phyloP scores from a whole-genome alignment of 2,113 vertebrate species.

The Chlorodrepanis virens region DNA sequence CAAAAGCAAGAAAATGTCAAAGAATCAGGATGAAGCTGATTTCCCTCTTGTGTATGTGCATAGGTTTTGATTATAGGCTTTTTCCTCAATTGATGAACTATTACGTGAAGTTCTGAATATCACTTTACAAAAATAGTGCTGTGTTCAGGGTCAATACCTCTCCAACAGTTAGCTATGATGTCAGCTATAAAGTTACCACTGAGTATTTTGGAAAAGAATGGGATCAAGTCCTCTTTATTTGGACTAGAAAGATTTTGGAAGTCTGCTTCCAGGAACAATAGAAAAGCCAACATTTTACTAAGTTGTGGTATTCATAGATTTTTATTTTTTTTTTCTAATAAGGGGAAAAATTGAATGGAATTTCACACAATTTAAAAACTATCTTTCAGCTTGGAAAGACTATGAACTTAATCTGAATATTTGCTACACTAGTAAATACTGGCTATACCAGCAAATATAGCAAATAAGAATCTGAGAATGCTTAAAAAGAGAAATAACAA shows the following conservation, averaged over 20 bases:
- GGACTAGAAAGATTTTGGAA: background rate
- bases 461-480: background rate
- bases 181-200: background rate
- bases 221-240: background rate
- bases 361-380: background rate
- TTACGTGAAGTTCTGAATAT: conserved; percentile 17
- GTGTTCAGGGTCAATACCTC: background rate
- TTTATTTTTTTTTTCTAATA: background rate
- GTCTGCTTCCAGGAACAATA: background rate
- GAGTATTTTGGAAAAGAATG: background rate
- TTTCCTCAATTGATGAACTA: conserved; percentile 40
- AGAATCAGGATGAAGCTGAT: conserved; percentile 54
- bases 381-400: background rate
- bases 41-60: conserved; percentile 50
- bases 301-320: background rate
- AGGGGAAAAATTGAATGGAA: background rate
- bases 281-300: background rate
- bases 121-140: conserved; percentile 21
- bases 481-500: background rate
- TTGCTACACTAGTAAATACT: background rate
- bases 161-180: background rate
- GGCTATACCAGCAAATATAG: background rate
- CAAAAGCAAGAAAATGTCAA: conserved; percentile 48
- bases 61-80: conserved; percentile 57
- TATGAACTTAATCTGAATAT: background rate